A percentile compares a stretch with the other conserved stretches of the same genome.
Conservation (phyloP, 2,888 invertebrate genomes). For the Lochmaea crataegi region DNA sequence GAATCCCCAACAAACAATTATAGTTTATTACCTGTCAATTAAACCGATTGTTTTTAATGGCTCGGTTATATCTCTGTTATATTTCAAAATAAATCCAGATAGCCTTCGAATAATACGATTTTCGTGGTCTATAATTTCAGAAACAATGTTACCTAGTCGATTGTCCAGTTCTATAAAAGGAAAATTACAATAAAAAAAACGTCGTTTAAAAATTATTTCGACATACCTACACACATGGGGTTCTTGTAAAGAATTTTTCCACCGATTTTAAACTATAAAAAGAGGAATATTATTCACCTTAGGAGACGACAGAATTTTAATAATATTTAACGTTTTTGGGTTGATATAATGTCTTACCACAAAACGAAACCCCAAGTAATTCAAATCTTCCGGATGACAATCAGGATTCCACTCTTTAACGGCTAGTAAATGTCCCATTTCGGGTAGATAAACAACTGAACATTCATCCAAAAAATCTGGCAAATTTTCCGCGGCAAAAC, state of each 20-base stretch:
- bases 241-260: constrained; percentile 62
- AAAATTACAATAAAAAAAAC: neutral
- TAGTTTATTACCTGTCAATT: constrained; percentile 58
- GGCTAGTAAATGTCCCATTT: constrained; percentile 82
- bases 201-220: neutral
- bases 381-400: constrained; percentile 69
- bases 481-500: constrained; percentile 75
- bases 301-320: too few species aligned
- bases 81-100: constrained; percentile 58
- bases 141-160: constrained; percentile 81
- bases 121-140: constrained; percentile 84
- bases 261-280: constrained; percentile 60
- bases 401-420: constrained; percentile 75
- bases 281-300: constrained; percentile 26
- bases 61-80: constrained; percentile 59
- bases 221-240: constrained; percentile 61
- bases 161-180: constrained; percentile 74
- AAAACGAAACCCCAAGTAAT: constrained; percentile 77
- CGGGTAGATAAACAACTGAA: constrained; percentile 77
- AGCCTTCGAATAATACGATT: constrained; percentile 74
- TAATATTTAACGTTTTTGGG: neutral
- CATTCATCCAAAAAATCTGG: constrained; percentile 76
- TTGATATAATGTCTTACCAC: constrained; percentile 67
- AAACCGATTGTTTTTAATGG: constrained; percentile 58
- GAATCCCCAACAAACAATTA: too few species aligned